Conservation (phyloP, 1,140 invertebrate genomes). For the Caenorhabditis remanei region DNA sequence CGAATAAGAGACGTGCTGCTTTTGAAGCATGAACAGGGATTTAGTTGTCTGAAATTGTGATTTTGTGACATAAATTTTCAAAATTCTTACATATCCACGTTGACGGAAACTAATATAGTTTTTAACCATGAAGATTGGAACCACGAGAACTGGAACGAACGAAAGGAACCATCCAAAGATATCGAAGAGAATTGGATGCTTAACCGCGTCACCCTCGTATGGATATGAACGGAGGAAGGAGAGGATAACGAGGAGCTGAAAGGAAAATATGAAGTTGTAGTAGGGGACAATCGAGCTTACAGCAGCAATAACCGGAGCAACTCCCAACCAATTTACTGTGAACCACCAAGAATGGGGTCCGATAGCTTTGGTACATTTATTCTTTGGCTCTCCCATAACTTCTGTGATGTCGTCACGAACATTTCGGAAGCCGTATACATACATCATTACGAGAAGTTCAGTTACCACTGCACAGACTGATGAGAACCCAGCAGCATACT, state of each 20-base stretch:
- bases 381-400: constrained; percentile 4
- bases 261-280: no score
- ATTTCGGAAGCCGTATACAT: constrained; percentile 26
- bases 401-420: constrained; percentile 29
- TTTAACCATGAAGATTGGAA: constrained; percentile 12
- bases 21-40: constrained; percentile 34
- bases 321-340: neutral
- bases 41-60: neutral
- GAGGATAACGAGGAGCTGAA: constrained; percentile 3
- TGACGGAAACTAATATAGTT: constrained; percentile 3
- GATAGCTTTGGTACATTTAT: neutral
- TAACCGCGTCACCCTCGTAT: neutral
- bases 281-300: neutral
- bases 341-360: constrained; percentile 36
- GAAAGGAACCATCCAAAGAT: constrained; percentile 39
- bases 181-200: constrained; percentile 8
- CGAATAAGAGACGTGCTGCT: constrained; percentile 10
- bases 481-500: constrained; percentile 37
- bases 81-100: constrained; percentile 22
- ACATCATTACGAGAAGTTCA: constrained; percentile 34
- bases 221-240: constrained; percentile 24
- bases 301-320: constrained; percentile 1
- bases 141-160: neutral
- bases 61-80: no score
- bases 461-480: constrained; percentile 9